Percentiles rank a stretch among this genome's conserved stretches.
Conservation (phyloP, 2,113 vertebrate species). For the Heterotilapia buettikoferi region DNA sequence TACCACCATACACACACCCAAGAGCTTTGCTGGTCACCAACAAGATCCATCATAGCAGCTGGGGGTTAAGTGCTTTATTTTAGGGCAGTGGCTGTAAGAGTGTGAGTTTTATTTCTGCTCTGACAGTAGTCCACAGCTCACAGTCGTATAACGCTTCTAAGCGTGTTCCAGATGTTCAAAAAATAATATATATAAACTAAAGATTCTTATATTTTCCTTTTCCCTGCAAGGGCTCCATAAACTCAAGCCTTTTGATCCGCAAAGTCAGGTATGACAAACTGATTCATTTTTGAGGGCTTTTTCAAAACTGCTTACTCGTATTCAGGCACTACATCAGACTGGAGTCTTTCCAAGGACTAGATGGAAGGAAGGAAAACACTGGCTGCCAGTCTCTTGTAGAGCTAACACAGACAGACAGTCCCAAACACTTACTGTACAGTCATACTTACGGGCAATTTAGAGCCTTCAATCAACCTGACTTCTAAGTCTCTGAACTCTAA, state of each 20-base stretch:
- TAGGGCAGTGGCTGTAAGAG: background rate
- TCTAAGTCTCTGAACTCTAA: background rate
- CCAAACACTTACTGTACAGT: background rate
- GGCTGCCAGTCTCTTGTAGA: background rate
- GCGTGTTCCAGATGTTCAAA: background rate
- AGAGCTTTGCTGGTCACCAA: background rate
- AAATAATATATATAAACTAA: background rate
- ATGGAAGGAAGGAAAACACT: background rate
- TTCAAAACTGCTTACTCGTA: background rate
- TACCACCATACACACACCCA: background rate
- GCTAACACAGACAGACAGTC: background rate
- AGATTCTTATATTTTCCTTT: background rate
- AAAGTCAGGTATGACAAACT: background rate
- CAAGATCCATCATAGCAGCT: background rate
- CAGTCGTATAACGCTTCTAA: background rate
- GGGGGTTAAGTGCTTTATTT: background rate
- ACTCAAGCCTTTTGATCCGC: background rate
- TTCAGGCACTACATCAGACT: background rate
- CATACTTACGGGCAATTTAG: background rate
- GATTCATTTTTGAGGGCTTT: background rate
- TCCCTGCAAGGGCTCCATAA: background rate
- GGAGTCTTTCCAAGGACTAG: slow-evolving; percentile 2
- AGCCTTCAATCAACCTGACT: slow-evolving; percentile 5
- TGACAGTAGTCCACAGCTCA: background rate
- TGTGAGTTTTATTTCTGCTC: background rate